Percentiles rank a stretch among this genome's conserved stretches.
Conservation (phyloP, 53 echinoderm and acorn worm species). For the Patiria pectinifera region DNA sequence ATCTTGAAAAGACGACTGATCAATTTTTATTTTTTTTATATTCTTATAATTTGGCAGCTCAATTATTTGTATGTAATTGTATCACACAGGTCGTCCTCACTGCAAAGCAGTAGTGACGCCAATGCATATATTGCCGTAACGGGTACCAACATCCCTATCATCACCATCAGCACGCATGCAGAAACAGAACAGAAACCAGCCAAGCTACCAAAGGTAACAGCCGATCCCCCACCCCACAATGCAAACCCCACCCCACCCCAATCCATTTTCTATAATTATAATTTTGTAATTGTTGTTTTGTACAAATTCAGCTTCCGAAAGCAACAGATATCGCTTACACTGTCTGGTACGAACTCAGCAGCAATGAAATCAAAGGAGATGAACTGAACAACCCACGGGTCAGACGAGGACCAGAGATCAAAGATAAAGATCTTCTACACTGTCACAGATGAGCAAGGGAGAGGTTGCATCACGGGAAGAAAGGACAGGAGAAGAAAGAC, state of each 20-base stretch:
- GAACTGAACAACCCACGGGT: constrained; percentile 83
- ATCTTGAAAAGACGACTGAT: no score
- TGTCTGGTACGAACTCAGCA: constrained; percentile 83
- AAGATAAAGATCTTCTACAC: constrained; percentile 85
- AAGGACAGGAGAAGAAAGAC: constrained; percentile 68
- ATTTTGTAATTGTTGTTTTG: no score
- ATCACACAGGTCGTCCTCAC: constrained; percentile 42
- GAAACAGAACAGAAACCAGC: constrained; percentile 26
- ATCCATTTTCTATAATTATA: background rate
- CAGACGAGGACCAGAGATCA: constrained; percentile 79
- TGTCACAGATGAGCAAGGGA: constrained; percentile 82
- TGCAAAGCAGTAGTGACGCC: constrained; percentile 34
- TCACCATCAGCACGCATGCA: constrained; percentile 58
- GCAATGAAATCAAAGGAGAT: constrained; percentile 83
- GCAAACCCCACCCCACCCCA: background rate
- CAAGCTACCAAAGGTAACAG: constrained; percentile 56
- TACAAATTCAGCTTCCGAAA: constrained; percentile 73
- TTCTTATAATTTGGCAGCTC: no score
- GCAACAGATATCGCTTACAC: constrained; percentile 83
- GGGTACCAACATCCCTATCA: constrained; percentile 45
- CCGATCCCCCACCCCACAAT: background rate
- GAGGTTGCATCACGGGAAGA: constrained; percentile 79
- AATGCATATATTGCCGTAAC: constrained; percentile 44
- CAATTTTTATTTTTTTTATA: no score
- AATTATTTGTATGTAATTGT: background rate